A percentile compares a stretch with the other conserved stretches of the same genome.
Conservation (phyloP, 2,888 invertebrate genomes). For the Pammene aurita region DNA sequence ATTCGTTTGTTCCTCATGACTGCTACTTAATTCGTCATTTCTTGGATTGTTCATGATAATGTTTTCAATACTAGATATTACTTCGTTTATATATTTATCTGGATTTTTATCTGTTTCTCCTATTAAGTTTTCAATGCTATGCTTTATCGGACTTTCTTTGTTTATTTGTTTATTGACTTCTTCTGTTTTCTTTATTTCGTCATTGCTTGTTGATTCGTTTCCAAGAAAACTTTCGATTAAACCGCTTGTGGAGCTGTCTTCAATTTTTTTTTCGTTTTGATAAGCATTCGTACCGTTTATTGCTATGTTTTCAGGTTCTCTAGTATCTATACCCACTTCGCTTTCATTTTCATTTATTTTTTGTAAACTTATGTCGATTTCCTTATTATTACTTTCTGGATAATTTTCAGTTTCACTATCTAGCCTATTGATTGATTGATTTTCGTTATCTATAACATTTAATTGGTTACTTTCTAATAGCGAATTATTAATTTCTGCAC, state of each 20-base stretch:
- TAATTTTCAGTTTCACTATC: constrained; percentile 8
- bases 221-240: not conserved
- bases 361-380: constrained; percentile 16
- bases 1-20: not conserved
- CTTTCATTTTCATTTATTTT: not conserved
- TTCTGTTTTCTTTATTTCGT: constrained; percentile 1
- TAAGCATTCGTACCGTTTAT: not conserved
- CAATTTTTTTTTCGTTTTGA: constrained; percentile 1
- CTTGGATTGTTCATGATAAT: constrained; percentile 35
- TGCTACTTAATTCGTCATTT: constrained; percentile 1
- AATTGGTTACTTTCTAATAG: not conserved
- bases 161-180: constrained; percentile 4
- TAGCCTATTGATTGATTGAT: not conserved
- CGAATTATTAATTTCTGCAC: not conserved
- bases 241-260: not conserved
- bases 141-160: constrained; percentile 37
- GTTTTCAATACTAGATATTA: constrained; percentile 35
- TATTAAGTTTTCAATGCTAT: constrained; percentile 37
- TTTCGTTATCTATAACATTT: not conserved
- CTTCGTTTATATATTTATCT: constrained; percentile 36
- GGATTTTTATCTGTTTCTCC: constrained; percentile 24
- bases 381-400: not conserved
- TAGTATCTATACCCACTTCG: not conserved
- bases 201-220: not conserved
- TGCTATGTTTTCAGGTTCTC: not conserved